Conservation (phyloP, 1,140 invertebrate species). For the Megalopta genalis region DNA sequence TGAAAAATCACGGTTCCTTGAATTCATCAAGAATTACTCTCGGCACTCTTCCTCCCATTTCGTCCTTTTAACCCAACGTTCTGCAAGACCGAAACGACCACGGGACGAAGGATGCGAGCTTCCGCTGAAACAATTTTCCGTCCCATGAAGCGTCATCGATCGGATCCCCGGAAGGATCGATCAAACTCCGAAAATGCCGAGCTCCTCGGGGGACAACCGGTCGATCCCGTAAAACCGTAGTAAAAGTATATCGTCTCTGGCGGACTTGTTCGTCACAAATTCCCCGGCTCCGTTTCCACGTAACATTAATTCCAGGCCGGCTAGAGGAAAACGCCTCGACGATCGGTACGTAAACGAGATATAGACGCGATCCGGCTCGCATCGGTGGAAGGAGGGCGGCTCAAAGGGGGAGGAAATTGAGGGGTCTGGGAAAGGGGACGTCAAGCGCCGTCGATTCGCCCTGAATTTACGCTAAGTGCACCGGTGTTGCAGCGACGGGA, state of each 20-base stretch:
- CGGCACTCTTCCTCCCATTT: background rate
- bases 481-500: conserved; percentile 64
- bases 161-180: background rate
- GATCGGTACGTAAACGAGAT: conserved; percentile 48
- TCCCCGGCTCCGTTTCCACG: conserved; percentile 22
- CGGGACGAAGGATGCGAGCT: too few species aligned
- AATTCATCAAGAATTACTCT: conserved; percentile 26
- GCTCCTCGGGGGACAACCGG: background rate
- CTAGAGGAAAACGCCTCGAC: conserved; percentile 37
- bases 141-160: background rate
- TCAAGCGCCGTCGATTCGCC: conserved; percentile 65
- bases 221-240: background rate
- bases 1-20: background rate
- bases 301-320: conserved; percentile 45
- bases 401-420: conserved; percentile 20
- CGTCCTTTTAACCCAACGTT: too few species aligned
- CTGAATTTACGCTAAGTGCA: conserved; percentile 74
- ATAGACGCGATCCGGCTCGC: conserved; percentile 30
- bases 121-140: background rate
- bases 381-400: conserved; percentile 1
- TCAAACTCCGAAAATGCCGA: background rate
- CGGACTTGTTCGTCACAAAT: conserved; percentile 29
- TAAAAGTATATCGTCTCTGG: conserved; percentile 11
- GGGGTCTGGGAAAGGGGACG: conserved; percentile 49
- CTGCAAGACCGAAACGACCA: too few species aligned